Percentiles rank a stretch among this genome's conserved stretches.
These are phyloP conservation scores for Mamestra configurata DNA, from an alignment of 1,140 invertebrate species.

Conservation along the genomic window DNA sequence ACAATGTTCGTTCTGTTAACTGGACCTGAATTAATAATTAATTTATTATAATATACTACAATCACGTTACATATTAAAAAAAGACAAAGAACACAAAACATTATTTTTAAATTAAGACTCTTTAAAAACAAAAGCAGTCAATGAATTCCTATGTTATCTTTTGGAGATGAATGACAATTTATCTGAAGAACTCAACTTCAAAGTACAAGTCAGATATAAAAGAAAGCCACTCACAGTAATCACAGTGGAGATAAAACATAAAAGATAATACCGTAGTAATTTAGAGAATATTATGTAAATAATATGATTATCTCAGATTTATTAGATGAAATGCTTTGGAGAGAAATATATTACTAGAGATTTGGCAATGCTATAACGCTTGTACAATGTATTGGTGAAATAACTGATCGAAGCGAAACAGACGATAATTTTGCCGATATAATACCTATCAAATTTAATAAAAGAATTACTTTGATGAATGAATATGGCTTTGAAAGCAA, in stretches of 20 bases:
- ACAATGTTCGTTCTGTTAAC: too few relatives aligned
- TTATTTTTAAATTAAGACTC: too few relatives aligned
- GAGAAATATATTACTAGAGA: slow-evolving; percentile 24
- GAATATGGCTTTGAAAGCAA: too few relatives aligned
- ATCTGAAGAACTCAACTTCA: background rate
- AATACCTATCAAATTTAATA: background rate
- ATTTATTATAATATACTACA: too few relatives aligned
- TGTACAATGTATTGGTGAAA: background rate
- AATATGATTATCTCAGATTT: slow-evolving; percentile 37
- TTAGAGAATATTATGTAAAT: slow-evolving; percentile 46
- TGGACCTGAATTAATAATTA: too few relatives aligned
- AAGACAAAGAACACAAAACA: too few relatives aligned
- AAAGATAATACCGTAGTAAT: slow-evolving; percentile 19
- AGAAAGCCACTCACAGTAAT: background rate
- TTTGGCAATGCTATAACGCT: slow-evolving; percentile 18
- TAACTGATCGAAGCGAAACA: background rate
- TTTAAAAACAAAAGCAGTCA: background rate
- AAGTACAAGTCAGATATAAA: background rate
- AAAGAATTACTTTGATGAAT: too few relatives aligned
- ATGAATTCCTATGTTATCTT: background rate
- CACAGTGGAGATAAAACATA: slow-evolving; percentile 12
- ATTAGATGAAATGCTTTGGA: slow-evolving; percentile 46
- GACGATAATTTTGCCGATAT: background rate
- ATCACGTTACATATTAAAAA: too few relatives aligned
- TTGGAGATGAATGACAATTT: background rate